Conservation (phyloP, 2,888 invertebrate genomes). For the Acronicta leporina region DNA sequence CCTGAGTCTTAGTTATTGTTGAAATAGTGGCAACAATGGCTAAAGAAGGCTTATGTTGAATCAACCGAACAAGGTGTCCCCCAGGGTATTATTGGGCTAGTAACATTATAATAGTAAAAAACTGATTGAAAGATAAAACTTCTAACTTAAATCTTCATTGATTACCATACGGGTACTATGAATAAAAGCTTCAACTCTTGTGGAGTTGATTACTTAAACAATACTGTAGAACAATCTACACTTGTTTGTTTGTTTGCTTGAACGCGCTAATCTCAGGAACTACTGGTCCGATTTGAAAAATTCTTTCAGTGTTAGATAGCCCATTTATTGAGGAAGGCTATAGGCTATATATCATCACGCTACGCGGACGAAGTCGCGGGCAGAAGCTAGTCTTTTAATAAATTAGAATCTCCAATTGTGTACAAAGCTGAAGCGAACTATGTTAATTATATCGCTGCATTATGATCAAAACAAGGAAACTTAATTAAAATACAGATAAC, state of each 20-base stretch:
- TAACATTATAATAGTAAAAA: not conserved
- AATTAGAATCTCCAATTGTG: constrained; percentile 7
- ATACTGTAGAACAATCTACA: constrained; percentile 5
- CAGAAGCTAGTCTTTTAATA: too few relatives aligned
- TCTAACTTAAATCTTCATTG: not conserved
- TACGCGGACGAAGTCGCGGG: too few relatives aligned
- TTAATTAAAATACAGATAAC: constrained; percentile 11
- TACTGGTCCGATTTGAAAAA: too few relatives aligned
- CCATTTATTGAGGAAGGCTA: too few relatives aligned
- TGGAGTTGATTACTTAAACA: constrained; percentile 3
- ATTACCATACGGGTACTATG: not conserved
- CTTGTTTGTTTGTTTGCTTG: too few relatives aligned
- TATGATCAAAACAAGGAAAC: constrained; percentile 11
- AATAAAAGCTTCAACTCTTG: too few relatives aligned
- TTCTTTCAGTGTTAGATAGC: too few relatives aligned
- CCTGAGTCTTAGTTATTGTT: constrained; percentile 5
- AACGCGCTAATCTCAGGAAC: too few relatives aligned
- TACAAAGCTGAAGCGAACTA: constrained; percentile 9
- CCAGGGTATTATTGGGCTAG: not conserved
- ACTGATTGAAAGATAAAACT: constrained; percentile 3
- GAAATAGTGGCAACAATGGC: constrained; percentile 20
- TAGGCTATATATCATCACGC: too few relatives aligned
- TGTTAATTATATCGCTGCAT: constrained; percentile 12
- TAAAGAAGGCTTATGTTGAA: constrained; percentile 9
- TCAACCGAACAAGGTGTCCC: constrained; percentile 12